Evolutionary conservation across 2,113 vertebrate species (phyloP).

Genomic region (Coreoperca whiteheadi): DNA sequence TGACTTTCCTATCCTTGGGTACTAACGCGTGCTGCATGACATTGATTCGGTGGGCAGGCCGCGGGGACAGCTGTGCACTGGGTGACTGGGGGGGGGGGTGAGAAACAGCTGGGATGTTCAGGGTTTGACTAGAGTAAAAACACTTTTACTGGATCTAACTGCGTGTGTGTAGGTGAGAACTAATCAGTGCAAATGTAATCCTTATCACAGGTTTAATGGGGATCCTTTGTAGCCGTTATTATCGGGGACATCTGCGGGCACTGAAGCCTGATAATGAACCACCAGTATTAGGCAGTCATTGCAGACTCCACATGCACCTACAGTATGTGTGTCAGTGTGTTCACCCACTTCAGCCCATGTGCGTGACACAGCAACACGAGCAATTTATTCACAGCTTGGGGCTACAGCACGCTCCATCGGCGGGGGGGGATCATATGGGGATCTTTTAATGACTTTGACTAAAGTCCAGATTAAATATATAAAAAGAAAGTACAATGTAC

Average conservation of each 20-base stretch:
- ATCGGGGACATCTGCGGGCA: background rate
- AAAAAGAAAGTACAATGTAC: no score
- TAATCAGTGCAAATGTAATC: background rate
- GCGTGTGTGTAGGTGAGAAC: background rate
- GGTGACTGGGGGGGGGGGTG: background rate
- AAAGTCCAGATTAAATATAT: background rate
- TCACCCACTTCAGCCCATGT: slow-evolving; percentile 27
- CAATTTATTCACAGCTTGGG: slow-evolving; percentile 51
- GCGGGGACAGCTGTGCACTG: background rate
- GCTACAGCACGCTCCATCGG: slow-evolving; percentile 44
- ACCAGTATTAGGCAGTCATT: background rate
- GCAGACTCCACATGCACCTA: background rate
- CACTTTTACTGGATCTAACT: background rate
- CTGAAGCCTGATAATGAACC: background rate
- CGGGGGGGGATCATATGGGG: slow-evolving; percentile 29
- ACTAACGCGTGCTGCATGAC: slow-evolving; percentile 25
- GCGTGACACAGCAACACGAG: slow-evolving; percentile 47
- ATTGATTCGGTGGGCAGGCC: slow-evolving; percentile 47
- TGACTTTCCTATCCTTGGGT: slow-evolving; percentile 59
- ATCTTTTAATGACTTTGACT: background rate
- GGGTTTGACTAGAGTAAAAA: background rate
- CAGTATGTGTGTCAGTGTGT: slow-evolving; percentile 56
- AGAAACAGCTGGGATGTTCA: background rate
- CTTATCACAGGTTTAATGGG: background rate
- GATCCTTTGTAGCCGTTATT: background rate